These are phyloP conservation scores for Drepana falcataria DNA, from an alignment of 2,888 invertebrate genomes.

Conservation along the genomic window DNA sequence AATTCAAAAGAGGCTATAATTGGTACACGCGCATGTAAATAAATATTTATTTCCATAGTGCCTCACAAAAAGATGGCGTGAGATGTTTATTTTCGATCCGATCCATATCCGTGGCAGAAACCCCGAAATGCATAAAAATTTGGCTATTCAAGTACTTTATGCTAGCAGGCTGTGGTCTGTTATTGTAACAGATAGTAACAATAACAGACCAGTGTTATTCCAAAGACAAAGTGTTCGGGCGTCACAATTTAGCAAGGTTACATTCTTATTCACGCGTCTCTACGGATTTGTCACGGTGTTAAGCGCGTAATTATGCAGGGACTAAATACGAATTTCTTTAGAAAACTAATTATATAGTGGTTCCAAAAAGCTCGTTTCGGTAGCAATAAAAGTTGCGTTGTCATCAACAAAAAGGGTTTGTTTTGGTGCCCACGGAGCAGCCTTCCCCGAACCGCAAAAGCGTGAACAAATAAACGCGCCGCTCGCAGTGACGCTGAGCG, in stretches of 20 bases:
- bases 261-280: conserved; percentile 10
- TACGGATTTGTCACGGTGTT: conserved; percentile 25
- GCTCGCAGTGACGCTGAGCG: conserved; percentile 14
- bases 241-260: background rate
- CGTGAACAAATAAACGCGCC: conserved; percentile 32
- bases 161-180: background rate
- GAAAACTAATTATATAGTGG: conserved; percentile 37
- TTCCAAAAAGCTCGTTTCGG: conserved; percentile 43
- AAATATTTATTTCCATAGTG: background rate
- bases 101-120: background rate
- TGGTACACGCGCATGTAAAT: background rate
- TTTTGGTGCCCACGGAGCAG: conserved; percentile 24
- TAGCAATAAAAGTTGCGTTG: conserved; percentile 63
- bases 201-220: background rate
- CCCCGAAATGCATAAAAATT: background rate
- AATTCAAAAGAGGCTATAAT: too few species aligned
- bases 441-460: conserved; percentile 40
- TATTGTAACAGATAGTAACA: background rate
- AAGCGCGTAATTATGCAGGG: conserved; percentile 17
- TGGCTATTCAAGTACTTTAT: background rate
- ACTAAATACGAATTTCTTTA: conserved; percentile 32
- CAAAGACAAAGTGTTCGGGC: background rate
- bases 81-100: background rate
- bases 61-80: background rate
- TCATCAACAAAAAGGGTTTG: conserved; percentile 49